phyloP scores from a whole-genome alignment of 2,888 invertebrate species.

The Zele albiditarsus region DNA sequence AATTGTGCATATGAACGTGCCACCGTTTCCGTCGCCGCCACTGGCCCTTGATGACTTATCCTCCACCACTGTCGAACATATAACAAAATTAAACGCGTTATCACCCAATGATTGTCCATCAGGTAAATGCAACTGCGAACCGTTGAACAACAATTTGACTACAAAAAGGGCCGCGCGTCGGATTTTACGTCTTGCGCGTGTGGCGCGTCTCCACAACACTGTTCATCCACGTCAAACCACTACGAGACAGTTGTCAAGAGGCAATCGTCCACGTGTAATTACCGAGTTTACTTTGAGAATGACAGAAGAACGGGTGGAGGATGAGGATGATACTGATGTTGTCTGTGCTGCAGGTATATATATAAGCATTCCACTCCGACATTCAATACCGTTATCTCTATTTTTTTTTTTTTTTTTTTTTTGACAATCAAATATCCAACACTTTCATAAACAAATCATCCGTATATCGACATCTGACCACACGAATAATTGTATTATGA shows the following conservation, averaged over 20 bases:
- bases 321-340: slow-evolving; percentile 53
- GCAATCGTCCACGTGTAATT: slow-evolving; percentile 55
- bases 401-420: not conserved
- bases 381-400: too few relatives aligned
- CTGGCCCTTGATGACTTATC: slow-evolving; percentile 51
- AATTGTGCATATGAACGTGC: slow-evolving; percentile 62
- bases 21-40: slow-evolving; percentile 67
- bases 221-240: slow-evolving; percentile 54
- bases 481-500: too few relatives aligned
- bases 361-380: slow-evolving; percentile 48
- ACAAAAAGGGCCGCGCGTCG: slow-evolving; percentile 48
- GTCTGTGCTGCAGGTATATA: slow-evolving; percentile 52
- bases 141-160: slow-evolving; percentile 40
- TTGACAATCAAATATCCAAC: too few relatives aligned
- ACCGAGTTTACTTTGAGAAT: slow-evolving; percentile 60
- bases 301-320: slow-evolving; percentile 58
- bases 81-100: slow-evolving; percentile 51
- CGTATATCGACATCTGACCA: too few relatives aligned
- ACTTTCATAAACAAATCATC: too few relatives aligned
- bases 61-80: slow-evolving; percentile 54
- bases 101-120: not conserved
- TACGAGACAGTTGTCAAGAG: slow-evolving; percentile 38
- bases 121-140: slow-evolving; percentile 29
- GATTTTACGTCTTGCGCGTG: not conserved
- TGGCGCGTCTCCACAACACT: slow-evolving; percentile 53